These are phyloP conservation scores for Brachionus plicatilis DNA, from an alignment of 1,140 invertebrate species.

Conservation along the genomic window DNA sequence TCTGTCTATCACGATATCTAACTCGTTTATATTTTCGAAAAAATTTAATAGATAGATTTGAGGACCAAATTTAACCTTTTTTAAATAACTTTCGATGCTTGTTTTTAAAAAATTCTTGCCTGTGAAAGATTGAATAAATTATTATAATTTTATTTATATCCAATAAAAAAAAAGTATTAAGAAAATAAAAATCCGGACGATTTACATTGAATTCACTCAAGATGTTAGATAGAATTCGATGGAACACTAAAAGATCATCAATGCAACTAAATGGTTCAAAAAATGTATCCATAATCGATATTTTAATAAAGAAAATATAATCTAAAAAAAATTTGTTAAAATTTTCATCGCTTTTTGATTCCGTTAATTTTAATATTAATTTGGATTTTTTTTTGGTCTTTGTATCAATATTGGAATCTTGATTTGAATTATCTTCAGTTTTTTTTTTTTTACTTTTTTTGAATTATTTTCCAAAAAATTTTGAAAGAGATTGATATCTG, in stretches of 20 bases:
- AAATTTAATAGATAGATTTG: not conserved
- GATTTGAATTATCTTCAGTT: not conserved
- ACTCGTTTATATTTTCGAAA: not conserved
- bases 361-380: not conserved
- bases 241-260: not conserved
- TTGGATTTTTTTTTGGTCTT: not conserved
- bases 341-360: not conserved
- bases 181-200: no score
- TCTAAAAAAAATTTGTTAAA: not conserved
- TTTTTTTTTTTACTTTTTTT: not conserved
- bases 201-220: no score
- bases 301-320: not conserved
- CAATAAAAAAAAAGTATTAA: no score
- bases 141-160: no score
- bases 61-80: not conserved
- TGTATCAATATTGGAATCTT: not conserved
- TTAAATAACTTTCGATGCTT: no score
- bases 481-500: not conserved
- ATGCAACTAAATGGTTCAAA: not conserved
- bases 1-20: not conserved
- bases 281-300: not conserved
- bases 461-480: not conserved
- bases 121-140: no score
- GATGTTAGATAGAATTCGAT: no score
- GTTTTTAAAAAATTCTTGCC: no score